A percentile compares a stretch with the other conserved stretches of the same genome.
Conservation (phyloP, 2,888 invertebrate genomes). For the Hartigia nigra region DNA sequence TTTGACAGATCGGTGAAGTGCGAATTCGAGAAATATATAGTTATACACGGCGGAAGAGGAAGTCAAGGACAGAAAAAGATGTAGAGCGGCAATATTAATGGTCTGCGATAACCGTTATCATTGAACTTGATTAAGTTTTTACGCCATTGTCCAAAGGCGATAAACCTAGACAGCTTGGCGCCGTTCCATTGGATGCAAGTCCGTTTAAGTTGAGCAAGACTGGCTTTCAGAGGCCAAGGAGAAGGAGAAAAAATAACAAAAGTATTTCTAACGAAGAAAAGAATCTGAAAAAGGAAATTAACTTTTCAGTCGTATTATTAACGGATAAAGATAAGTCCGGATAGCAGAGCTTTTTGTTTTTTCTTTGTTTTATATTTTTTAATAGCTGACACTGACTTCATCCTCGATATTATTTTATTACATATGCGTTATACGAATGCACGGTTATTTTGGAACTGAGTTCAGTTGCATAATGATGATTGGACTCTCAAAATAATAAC, state of each 20-base stretch:
- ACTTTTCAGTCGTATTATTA: not conserved
- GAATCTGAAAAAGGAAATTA: not conserved
- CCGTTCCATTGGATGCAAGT: not conserved
- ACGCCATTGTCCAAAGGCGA: not conserved
- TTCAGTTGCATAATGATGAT: not conserved
- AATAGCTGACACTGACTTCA: not conserved
- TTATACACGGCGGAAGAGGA: not conserved
- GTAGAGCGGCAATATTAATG: not conserved
- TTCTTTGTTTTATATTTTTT: not conserved
- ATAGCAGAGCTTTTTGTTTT: not conserved
- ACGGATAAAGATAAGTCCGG: not conserved
- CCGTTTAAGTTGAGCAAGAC: not conserved
- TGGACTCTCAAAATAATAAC: not conserved
- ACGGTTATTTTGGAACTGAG: not conserved
- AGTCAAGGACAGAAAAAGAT: not conserved
- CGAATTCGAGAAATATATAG: not conserved
- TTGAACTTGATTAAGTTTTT: not conserved
- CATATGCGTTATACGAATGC: not conserved
- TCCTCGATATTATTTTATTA: not conserved
- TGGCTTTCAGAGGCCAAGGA: no score
- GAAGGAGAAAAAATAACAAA: not conserved
- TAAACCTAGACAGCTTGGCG: not conserved
- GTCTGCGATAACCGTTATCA: not conserved
- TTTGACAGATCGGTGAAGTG: not conserved
- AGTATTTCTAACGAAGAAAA: not conserved